Base-by-base conservation (phyloP, 2,797 vertebrate genomes). In the Siniperca scherzeri region DNA sequence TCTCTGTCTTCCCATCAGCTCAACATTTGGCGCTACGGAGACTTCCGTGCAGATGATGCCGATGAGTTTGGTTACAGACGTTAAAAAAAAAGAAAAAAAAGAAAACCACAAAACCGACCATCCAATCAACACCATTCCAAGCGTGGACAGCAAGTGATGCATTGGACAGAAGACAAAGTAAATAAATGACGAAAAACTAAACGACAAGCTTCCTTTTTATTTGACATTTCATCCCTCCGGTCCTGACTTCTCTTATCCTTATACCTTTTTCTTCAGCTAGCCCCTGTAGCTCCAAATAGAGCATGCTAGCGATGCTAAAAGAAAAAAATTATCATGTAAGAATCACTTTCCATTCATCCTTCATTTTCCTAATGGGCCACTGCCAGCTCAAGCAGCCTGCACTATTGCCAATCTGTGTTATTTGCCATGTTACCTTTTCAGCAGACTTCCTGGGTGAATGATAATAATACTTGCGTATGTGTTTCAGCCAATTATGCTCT, bases 11-110 rank as follows among this genome's bases (percentile, higher is more conserved):
- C 48, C 77, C 87, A 78, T 62, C 88, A 97, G 98, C 96, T 99
- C 92, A 99, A 99, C 95, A 96, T 99, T 82, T 99, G 98, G 97
- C 97, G 98, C 83, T 99, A 99, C 1, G 98, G 98, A 71, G 98
- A 99, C 90, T 99, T 99, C 95, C 97, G 98, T 0, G 98, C 97
- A 0, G 98, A 99, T 1, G 98, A 99, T 0, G 98, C 98, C 0
- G 98, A 97, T 13, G 98, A 99, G 92, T 99, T 99, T 22, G 98
- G 98, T 78, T 99, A 97, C 94, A 94, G 96, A 70, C 97, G 97
- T 93, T 99, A 94, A 96, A 75, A 52, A 22, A 21, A 59, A n/a
- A 11, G 50, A 7, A 94, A 96, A 75, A 46, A 22, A 21, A 56
- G 21, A 11, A 50, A 7, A 53, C 62, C 53, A 64, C 22, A 69